A percentile compares a stretch with the other conserved stretches of the same genome.
Conservation (phyloP, 2,113 vertebrate species). For the Leucopsar rothschildi region DNA sequence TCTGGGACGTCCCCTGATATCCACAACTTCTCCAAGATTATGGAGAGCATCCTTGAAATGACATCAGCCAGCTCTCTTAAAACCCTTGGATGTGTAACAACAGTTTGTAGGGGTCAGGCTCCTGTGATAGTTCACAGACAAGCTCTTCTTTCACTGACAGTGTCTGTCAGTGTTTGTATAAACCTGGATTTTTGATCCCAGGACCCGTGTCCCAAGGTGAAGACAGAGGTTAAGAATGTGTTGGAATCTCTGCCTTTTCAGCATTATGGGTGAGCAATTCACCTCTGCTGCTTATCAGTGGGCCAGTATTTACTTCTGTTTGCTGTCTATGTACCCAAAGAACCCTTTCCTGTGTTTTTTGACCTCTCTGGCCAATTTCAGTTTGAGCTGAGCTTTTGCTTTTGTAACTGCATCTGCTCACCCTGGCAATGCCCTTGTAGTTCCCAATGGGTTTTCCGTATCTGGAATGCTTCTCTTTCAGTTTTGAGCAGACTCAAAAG, state of each 20-base stretch:
- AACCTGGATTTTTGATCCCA: background rate
- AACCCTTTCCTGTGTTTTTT: background rate
- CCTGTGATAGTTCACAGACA: background rate
- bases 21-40: background rate
- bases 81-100: background rate
- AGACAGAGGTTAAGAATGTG: background rate
- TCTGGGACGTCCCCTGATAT: rapidly evolving
- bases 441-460: background rate
- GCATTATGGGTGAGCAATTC: background rate
- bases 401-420: background rate
- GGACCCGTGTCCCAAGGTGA: background rate
- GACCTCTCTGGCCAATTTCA: background rate
- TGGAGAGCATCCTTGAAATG: background rate
- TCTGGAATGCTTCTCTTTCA: rapidly evolving
- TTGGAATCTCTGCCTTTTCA: background rate
- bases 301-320: background rate
- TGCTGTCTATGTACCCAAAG: rapidly evolving
- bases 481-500: background rate
- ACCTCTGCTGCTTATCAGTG: background rate
- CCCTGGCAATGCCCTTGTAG: background rate
- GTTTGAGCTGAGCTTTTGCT: background rate
- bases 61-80: background rate
- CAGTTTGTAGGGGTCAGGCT: background rate
- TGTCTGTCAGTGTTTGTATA: background rate
- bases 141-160: background rate